These are phyloP conservation scores for Salvelinus sp. DNA, from an alignment of 2,113 vertebrate genomes.

Conservation along the genomic window DNA sequence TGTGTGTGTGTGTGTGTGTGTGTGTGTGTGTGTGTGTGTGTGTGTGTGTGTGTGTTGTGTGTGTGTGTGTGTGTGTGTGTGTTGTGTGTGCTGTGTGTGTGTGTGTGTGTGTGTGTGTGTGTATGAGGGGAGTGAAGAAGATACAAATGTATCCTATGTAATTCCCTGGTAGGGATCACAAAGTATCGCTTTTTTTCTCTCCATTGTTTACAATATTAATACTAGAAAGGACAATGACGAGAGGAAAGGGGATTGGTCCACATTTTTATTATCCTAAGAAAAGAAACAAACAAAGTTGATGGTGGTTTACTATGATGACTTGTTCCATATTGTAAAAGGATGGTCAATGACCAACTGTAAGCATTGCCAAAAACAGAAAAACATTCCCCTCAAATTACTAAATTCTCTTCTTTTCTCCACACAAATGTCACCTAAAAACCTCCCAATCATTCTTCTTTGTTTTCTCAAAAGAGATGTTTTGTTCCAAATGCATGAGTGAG, in stretches of 20 bases:
- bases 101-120: background rate
- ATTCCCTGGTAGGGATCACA: constrained; percentile 56
- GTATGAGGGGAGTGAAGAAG: constrained; percentile 33
- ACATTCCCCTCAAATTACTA: background rate
- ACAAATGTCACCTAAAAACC: background rate
- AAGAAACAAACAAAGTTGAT: constrained; percentile 35
- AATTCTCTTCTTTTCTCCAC: background rate
- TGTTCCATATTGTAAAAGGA: constrained; percentile 1
- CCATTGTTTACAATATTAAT: constrained; percentile 59
- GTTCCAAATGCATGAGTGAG: constrained; percentile 8
- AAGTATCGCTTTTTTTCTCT: constrained; percentile 51
- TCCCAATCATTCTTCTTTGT: too few species aligned
- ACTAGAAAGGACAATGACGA: constrained; percentile 55
- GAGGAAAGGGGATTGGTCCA: constrained; percentile 49
- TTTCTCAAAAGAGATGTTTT: background rate
- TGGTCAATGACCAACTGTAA: background rate
- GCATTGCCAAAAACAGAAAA: background rate
- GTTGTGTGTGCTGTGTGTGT: too few species aligned
- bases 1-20: background rate
- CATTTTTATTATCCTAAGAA: constrained; percentile 34
- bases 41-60: too few species aligned
- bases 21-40: too few species aligned
- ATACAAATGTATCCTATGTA: constrained; percentile 54
- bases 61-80: too few species aligned
- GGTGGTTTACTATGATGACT: constrained; percentile 4